Evolutionary conservation across 2,797 vertebrate species (phyloP).

Genomic region (Danio albolineatus): DNA sequence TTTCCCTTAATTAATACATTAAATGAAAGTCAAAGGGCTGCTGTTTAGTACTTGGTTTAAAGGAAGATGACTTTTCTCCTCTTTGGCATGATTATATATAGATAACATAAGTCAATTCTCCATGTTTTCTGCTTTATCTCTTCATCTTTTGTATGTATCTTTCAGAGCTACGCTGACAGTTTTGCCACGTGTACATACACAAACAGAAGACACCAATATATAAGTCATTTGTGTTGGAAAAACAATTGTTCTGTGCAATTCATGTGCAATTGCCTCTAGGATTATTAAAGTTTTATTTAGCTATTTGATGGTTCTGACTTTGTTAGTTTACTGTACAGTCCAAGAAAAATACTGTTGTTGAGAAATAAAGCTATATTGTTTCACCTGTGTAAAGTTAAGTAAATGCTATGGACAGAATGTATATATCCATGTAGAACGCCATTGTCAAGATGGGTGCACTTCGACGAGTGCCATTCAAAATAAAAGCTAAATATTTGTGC

Average conservation of each 20-base stretch:
- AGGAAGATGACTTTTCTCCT: neutral
- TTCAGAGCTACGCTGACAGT: constrained; percentile 80
- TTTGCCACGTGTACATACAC: constrained; percentile 81
- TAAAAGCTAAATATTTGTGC: constrained; percentile 48
- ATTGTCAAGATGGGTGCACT: constrained; percentile 42
- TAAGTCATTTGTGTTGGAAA: constrained; percentile 81
- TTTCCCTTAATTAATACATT: neutral
- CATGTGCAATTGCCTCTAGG: constrained; percentile 92
- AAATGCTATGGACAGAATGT: constrained; percentile 52
- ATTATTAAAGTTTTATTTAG: constrained; percentile 95
- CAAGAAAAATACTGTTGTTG: constrained; percentile 38
- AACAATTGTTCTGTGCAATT: constrained; percentile 84
- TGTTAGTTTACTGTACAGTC: constrained; percentile 44
- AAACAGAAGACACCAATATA: constrained; percentile 77
- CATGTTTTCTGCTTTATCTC: constrained; percentile 51
- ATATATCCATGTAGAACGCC: constrained; percentile 52
- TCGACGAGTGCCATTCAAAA: constrained; percentile 31
- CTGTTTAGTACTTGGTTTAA: constrained; percentile 21
- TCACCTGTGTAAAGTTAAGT: constrained; percentile 47
- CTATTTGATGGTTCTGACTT: constrained; percentile 80
- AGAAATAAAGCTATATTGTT: constrained; percentile 41
- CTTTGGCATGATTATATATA: constrained; percentile 48
- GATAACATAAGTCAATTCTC: constrained; percentile 19
- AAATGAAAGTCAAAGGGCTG: constrained; percentile 36
- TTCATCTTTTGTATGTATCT: constrained; percentile 61